phyloP scores from a whole-genome alignment of 2,113 vertebrate species.

The Marcusenius ussheri region DNA sequence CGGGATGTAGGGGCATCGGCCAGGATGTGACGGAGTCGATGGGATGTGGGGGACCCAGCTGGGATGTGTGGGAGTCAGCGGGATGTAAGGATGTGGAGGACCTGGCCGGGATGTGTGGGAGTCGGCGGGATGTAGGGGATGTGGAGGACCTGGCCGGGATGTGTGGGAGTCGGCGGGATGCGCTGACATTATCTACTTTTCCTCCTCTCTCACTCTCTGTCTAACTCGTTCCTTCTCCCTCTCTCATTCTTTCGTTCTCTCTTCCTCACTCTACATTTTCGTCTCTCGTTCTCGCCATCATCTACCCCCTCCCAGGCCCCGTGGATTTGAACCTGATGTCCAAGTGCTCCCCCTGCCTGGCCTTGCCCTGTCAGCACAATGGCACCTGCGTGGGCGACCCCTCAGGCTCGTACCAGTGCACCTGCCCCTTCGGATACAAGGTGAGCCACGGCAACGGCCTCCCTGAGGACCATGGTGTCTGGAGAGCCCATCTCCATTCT shows the following conservation, averaged over 20 bases:
- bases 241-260: conserved; percentile 3
- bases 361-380: conserved; percentile 81
- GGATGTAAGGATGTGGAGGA: background rate
- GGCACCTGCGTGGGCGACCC: conserved; percentile 77
- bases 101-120: background rate
- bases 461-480: background rate
- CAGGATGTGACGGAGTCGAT: too few species aligned
- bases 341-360: conserved; percentile 89
- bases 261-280: background rate
- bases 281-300: background rate
- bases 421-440: conserved; percentile 89
- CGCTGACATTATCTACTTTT: background rate
- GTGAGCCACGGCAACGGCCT: conserved; percentile 53
- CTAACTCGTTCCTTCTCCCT: background rate
- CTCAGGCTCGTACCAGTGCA: conserved; percentile 75
- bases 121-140: too few species aligned
- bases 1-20: too few species aligned
- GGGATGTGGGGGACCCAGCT: too few species aligned
- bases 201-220: background rate
- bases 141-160: background rate
- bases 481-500: background rate
- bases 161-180: background rate
- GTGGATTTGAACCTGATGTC: conserved; percentile 73
- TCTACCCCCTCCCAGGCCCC: conserved; percentile 58
- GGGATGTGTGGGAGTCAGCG: too few species aligned